phyloP scores from a whole-genome alignment of 1,140 invertebrate species.

The Pseudomyrmex dendroicus region DNA sequence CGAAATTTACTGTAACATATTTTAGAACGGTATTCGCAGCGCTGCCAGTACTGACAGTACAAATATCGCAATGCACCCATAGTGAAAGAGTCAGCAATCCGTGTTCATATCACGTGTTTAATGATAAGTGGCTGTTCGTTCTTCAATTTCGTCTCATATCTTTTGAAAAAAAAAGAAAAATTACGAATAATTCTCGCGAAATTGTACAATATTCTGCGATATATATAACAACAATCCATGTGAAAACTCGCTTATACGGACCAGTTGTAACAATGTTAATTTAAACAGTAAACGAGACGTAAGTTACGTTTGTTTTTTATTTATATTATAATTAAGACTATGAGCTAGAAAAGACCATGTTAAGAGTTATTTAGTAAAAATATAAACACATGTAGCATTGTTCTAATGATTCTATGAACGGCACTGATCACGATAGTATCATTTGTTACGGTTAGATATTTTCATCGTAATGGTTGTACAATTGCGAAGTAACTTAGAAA shows the following conservation, averaged over 20 bases:
- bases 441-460: conserved; percentile 18
- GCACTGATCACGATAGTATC: background rate
- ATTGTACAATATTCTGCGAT: background rate
- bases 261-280: conserved; percentile 1
- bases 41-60: too few relatives aligned
- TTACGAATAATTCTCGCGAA: background rate
- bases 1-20: too few relatives aligned
- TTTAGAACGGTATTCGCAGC: too few relatives aligned
- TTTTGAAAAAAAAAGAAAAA: background rate
- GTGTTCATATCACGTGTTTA: conserved; percentile 11
- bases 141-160: background rate
- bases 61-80: background rate
- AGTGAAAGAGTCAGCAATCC: background rate
- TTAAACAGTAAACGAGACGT: background rate
- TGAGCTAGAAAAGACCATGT: conserved; percentile 41
- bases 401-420: background rate
- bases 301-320: background rate
- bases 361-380: conserved; percentile 36
- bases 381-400: background rate
- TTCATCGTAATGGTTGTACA: background rate
- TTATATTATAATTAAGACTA: conserved; percentile 27
- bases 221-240: background rate
- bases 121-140: conserved; percentile 20
- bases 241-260: background rate
- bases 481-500: background rate